Evolutionary conservation across 2,113 vertebrate species (phyloP).

Genomic region (Steatornis caripensis): DNA sequence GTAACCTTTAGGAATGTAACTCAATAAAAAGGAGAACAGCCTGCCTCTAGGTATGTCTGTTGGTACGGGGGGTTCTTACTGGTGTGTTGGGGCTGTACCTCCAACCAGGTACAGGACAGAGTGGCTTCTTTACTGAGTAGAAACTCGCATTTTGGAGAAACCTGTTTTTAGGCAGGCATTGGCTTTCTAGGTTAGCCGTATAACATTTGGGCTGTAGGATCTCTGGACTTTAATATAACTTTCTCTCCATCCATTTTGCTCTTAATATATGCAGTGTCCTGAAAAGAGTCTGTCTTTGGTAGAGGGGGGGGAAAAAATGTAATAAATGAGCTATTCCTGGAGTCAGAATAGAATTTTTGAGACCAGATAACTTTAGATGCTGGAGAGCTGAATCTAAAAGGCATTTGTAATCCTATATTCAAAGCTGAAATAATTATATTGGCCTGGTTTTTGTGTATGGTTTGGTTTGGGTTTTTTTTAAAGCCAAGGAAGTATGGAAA

Average conservation of each 20-base stretch:
- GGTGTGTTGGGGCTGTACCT: not conserved
- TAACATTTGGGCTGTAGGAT: not conserved
- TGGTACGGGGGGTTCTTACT: not conserved
- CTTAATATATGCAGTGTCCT: not conserved
- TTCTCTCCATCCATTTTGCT: not conserved
- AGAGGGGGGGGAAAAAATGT: not conserved
- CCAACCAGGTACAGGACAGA: not conserved
- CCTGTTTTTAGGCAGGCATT: not conserved
- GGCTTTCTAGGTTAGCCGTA: not conserved
- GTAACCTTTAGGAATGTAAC: not conserved
- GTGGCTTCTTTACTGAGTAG: not conserved
- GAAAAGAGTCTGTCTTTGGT: not conserved
- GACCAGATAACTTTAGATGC: not conserved
- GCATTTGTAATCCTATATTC: not conserved
- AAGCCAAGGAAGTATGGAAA: constrained; percentile 17
- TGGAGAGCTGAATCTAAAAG: not conserved
- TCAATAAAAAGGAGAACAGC: not conserved
- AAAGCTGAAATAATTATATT: not conserved
- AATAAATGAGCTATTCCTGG: not conserved
- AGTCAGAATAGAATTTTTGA: not conserved
- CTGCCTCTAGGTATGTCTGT: not conserved
- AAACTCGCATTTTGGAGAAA: not conserved
- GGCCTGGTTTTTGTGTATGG: not conserved
- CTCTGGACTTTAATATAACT: not conserved
- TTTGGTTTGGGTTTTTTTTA: not conserved